Percentiles rank a stretch among this genome's conserved stretches.
Conservation (phyloP, 2,113 vertebrate species). For the Neogobius melanostomus region DNA sequence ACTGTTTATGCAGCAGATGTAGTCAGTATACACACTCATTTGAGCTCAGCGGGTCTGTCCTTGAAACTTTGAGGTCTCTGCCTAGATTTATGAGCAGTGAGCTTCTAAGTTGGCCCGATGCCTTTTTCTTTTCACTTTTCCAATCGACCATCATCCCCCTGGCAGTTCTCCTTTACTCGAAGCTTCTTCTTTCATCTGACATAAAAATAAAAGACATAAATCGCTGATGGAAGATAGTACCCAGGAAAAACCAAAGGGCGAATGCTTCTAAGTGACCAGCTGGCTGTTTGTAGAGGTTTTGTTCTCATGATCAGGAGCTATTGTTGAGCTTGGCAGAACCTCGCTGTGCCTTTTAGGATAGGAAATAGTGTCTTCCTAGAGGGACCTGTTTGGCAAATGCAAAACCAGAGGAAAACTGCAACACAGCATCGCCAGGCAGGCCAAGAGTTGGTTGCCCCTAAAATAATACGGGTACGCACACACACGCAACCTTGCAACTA, state of each 20-base stretch:
- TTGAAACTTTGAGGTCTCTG: conserved; percentile 31
- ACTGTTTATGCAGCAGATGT: conserved; percentile 10
- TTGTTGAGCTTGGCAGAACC: conserved; percentile 42
- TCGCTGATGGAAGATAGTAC: conserved; percentile 10
- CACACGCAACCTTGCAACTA: conserved; percentile 33
- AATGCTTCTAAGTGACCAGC: conserved; percentile 34
- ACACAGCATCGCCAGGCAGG: conserved; percentile 18
- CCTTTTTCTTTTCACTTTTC: conserved; percentile 9
- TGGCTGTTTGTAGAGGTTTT: conserved; percentile 24
- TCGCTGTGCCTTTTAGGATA: conserved; percentile 8
- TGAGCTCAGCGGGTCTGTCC: conserved; percentile 20
- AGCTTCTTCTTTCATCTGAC: conserved; percentile 6
- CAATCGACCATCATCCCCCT: conserved; percentile 1
- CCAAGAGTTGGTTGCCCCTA: conserved; percentile 35
- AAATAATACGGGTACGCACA: conserved; percentile 1
- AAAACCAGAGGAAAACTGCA: conserved; percentile 6
- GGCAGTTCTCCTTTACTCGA: conserved; percentile 11
- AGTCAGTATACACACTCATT: conserved; percentile 1
- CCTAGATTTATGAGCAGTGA: conserved; percentile 28
- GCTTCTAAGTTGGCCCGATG: conserved; percentile 18
- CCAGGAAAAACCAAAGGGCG: conserved; percentile 14
- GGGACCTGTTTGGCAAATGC: conserved; percentile 19
- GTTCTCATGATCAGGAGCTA: conserved; percentile 10
- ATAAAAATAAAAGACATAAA: conserved; percentile 21
- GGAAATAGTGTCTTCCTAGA: conserved; percentile 7